Evolutionary conservation across 2,113 vertebrate genomes (phyloP).

Genomic region (Neolamprologus devosi): DNA sequence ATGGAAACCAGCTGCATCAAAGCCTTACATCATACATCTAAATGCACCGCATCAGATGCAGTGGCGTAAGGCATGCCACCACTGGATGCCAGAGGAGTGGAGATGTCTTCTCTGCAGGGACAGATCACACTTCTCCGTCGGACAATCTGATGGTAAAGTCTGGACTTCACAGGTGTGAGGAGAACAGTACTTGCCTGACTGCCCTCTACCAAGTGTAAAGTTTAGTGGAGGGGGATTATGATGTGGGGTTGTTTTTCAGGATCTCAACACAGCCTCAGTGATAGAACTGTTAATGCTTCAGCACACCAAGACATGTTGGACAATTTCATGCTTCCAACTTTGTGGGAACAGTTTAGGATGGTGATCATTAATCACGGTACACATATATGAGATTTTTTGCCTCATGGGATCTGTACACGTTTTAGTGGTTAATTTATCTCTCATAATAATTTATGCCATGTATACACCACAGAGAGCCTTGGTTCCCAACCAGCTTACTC

Average conservation of each 20-base stretch:
- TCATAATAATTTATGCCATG: not conserved
- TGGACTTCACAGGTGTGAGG: not conserved
- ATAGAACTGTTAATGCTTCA: not conserved
- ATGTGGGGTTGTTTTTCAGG: not conserved
- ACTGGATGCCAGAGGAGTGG: not conserved
- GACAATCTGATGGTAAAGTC: not conserved
- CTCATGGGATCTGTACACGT: not conserved
- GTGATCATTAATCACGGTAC: rapidly evolving
- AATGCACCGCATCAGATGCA: not conserved
- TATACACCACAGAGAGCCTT: not conserved
- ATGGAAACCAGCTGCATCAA: not conserved
- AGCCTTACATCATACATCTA: not conserved
- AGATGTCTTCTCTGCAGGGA: not conserved
- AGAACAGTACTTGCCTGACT: rapidly evolving
- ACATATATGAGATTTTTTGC: not conserved
- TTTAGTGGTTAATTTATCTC: not conserved
- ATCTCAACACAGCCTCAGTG: rapidly evolving
- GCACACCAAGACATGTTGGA: not conserved
- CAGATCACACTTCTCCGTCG: not conserved
- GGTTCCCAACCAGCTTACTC: not conserved
- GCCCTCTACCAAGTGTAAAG: not conserved
- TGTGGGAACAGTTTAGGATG: not conserved
- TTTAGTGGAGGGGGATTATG: not conserved
- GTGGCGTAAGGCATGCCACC: not conserved
- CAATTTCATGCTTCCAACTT: not conserved